Evolutionary conservation across 2,113 vertebrate genomes (phyloP).

Genomic region (Hippocampus comes): DNA sequence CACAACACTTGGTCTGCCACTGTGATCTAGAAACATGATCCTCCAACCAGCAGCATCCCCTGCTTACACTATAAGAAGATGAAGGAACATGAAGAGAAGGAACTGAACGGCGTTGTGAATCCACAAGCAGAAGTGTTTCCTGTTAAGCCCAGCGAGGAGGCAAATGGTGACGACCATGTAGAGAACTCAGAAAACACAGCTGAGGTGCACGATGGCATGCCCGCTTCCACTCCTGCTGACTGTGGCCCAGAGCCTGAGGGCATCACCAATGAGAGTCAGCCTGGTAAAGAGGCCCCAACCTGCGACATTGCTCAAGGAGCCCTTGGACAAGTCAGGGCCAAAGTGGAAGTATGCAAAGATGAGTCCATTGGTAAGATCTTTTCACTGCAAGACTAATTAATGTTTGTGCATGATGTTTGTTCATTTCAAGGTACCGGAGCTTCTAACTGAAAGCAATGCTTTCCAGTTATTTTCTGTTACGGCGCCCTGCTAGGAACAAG

Average conservation of each 20-base stretch:
- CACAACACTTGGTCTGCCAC: neutral
- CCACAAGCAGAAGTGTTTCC: constrained; percentile 73
- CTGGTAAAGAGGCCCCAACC: constrained; percentile 68
- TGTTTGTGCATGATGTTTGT: neutral
- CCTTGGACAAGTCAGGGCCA: constrained; percentile 94
- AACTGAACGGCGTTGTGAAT: constrained; percentile 81
- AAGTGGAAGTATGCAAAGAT: constrained; percentile 98
- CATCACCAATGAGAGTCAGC: constrained; percentile 20
- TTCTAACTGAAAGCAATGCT: too few relatives aligned
- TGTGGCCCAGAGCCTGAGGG: constrained; percentile 35
- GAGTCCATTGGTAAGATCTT: constrained; percentile 88
- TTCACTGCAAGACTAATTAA: neutral
- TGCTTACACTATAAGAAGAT: constrained; percentile 98
- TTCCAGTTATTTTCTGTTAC: too few relatives aligned
- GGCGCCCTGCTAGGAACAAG: too few relatives aligned
- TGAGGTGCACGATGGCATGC: constrained; percentile 43
- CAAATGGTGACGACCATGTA: constrained; percentile 67
- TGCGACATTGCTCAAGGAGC: constrained; percentile 84
- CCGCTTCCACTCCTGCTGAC: constrained; percentile 38
- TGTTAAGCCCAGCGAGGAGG: constrained; percentile 65
- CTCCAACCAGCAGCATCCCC: constrained; percentile 95
- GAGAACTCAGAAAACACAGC: constrained; percentile 78
- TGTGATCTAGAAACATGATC: constrained; percentile 89
- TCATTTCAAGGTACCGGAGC: too few relatives aligned
- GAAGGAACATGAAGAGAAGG: constrained; percentile 90